Evolutionary conservation across 2,888 invertebrate species (phyloP).

Genomic region (Alcis repandata): DNA sequence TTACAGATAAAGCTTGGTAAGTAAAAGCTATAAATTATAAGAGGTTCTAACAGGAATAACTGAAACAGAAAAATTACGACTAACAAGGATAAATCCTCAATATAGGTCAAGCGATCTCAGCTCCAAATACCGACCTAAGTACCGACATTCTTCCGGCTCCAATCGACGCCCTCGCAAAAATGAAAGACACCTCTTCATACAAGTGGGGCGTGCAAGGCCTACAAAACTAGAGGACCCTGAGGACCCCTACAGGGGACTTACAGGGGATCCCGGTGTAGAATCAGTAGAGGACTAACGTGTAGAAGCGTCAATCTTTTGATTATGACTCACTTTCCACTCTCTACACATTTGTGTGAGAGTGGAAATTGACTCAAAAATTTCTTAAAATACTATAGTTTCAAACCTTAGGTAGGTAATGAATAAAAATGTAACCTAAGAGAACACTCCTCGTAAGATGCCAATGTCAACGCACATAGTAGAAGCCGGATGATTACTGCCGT

Average conservation of each 20-base stretch:
- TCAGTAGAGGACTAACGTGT: too few species aligned
- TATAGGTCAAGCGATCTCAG: constrained; percentile 18
- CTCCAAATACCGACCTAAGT: constrained; percentile 12
- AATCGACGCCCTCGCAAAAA: constrained; percentile 26
- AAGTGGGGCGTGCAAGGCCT: constrained; percentile 26
- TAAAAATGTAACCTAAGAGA: too few species aligned
- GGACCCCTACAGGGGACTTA: constrained; percentile 3
- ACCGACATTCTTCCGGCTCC: constrained; percentile 5
- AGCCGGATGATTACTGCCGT: too few species aligned
- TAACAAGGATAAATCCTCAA: not conserved
- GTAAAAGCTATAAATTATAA: too few species aligned
- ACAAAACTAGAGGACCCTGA: constrained; percentile 30
- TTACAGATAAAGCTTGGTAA: too few species aligned
- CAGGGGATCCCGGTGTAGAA: not conserved
- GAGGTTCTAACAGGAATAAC: not conserved
- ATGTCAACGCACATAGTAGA: too few species aligned
- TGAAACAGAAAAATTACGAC: not conserved
- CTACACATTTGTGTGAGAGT: too few species aligned
- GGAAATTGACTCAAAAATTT: too few species aligned
- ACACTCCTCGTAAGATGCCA: too few species aligned
- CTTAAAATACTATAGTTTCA: too few species aligned
- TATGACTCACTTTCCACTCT: too few species aligned
- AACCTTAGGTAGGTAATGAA: too few species aligned
- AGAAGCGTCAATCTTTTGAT: not conserved
- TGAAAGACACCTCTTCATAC: constrained; percentile 29